A percentile compares a stretch with the other conserved stretches of the same genome.
These are phyloP conservation scores for Epirrhoe alternata DNA, from an alignment of 2,888 invertebrate genomes.

Conservation along the genomic window DNA sequence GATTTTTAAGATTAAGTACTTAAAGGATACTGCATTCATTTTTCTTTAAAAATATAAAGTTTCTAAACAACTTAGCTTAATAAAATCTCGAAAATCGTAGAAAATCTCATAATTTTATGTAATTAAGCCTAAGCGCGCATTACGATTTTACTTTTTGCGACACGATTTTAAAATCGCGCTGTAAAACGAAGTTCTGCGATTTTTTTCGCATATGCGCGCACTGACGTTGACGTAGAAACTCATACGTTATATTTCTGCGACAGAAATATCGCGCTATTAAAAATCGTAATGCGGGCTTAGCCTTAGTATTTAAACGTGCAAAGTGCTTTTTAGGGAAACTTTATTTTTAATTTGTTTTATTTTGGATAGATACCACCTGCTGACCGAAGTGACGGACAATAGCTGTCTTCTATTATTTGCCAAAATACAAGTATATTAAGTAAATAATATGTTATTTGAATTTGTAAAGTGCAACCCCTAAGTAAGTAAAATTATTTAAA, in stretches of 20 bases:
- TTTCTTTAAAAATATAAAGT: slow-evolving; percentile 21
- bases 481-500: slow-evolving; percentile 15
- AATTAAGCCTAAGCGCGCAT: no score
- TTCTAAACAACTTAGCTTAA: slow-evolving; percentile 38
- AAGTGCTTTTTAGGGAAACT: slow-evolving; percentile 4
- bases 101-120: slow-evolving; percentile 46
- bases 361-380: not conserved
- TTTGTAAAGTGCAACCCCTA: slow-evolving; percentile 34
- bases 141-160: no score
- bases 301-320: slow-evolving; percentile 8
- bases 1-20: not conserved
- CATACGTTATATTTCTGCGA: no score
- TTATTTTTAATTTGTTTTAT: not conserved
- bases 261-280: no score
- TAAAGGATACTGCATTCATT: not conserved
- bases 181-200: no score
- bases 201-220: no score
- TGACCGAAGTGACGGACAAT: slow-evolving; percentile 23
- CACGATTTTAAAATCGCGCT: no score
- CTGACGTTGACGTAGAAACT: no score
- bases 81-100: slow-evolving; percentile 54
- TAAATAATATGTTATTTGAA: slow-evolving; percentile 32
- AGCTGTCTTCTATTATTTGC: slow-evolving; percentile 36
- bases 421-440: slow-evolving; percentile 29
- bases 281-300: no score